Base-by-base conservation (phyloP, 2,888 invertebrate species). In the Allolobophora icterica region DNA sequence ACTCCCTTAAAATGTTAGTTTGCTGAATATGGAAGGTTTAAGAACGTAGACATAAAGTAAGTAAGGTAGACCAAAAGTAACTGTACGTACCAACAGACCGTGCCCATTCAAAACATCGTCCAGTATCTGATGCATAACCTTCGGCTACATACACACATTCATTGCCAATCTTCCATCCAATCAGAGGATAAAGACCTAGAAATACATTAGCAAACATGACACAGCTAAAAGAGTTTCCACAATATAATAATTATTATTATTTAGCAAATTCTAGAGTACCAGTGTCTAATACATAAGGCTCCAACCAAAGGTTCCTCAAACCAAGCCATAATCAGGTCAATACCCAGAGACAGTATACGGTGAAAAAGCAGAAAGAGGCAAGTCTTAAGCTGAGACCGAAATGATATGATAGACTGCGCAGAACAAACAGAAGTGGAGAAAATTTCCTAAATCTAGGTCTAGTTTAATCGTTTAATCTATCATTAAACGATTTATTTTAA, bases 101-200 rank as follows among this genome's bases (percentile, higher is more conserved):
- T 13, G 95, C 97, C 99, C 99, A 99, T 92, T 97, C 97, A 15
- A 99, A 97, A 17, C 98, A 96, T 3, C 97, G 97, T 0, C 98
- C 99, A 0, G 98, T 97, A 94, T 99, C 98, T 93, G 97, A 97
- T 19, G 98, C 97, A 0, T 97, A 96, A 0, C 98, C 98, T 95
- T 99, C 99, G 0, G 97, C 97, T 83, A 97, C 96, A 95, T 97
- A 98, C 8, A 94, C 94, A 24, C 94, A 45, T 93, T 97, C 96
- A 34, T 96, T 95, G 11, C 96, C 95, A 71, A 97, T 96, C 93
- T 96, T 96, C 99, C 99, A 99, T 0, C 97, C 99, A 71, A 99
- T 97, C 40, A 99, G 95, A 0, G 99, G 99, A 95, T 98, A 98
- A 83, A 98, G 96, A 0, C 98, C 97, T 96, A 92, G 0, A 38